Evolutionary conservation across 1,140 invertebrate genomes (phyloP).

Genomic region (Lepidurus packardi): DNA sequence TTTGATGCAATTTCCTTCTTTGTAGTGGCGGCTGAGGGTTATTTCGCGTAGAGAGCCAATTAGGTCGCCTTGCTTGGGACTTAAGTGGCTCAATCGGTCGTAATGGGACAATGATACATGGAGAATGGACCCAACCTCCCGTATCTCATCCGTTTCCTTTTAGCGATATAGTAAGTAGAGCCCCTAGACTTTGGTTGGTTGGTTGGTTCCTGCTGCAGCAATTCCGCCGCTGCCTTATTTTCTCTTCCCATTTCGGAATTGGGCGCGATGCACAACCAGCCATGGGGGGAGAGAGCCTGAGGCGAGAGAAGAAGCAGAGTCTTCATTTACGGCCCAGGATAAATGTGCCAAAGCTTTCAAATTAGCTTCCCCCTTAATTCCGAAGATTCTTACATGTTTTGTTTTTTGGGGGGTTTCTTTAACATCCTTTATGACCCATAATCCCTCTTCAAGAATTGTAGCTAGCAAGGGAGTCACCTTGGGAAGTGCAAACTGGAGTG

Average conservation of each 20-base stretch:
- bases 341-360: neutral
- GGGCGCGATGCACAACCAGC: neutral
- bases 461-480: neutral
- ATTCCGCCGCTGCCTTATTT: neutral
- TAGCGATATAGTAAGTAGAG: neutral
- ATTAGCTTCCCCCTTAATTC: neutral
- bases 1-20: neutral
- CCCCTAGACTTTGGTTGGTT: neutral
- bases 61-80: slow-evolving; percentile 4
- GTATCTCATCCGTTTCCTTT: neutral
- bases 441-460: neutral
- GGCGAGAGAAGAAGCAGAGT: neutral
- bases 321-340: neutral
- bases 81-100: neutral
- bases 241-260: neutral
- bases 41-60: neutral
- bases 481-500: neutral
- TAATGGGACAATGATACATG: slow-evolving; percentile 8
- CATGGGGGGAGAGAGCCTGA: neutral
- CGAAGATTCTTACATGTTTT: neutral
- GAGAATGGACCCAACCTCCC: neutral
- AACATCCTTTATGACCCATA: neutral
- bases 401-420: neutral
- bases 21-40: neutral
- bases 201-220: neutral